These are phyloP conservation scores for Thecophora atra DNA, from an alignment of 2,888 invertebrate genomes.

Conservation along the genomic window DNA sequence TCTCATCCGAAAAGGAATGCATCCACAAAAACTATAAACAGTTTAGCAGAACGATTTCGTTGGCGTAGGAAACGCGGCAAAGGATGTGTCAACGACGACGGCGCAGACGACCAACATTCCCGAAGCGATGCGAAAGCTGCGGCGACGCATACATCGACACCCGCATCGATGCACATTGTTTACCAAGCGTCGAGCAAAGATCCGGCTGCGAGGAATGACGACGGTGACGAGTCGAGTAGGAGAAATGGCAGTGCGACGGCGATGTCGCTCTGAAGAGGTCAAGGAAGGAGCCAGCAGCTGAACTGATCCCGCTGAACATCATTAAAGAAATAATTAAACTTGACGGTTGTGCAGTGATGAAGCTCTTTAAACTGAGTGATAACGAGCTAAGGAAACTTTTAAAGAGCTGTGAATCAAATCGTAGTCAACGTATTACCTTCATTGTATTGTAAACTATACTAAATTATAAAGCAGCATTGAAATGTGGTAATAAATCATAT, in stretches of 20 bases:
- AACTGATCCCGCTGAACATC: too few species aligned
- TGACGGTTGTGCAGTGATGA: too few species aligned
- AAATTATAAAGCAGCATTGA: too few species aligned
- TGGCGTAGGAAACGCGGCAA: conserved; percentile 44
- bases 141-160: conserved; percentile 14
- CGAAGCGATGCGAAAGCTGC: background rate
- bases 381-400: too few species aligned
- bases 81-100: background rate
- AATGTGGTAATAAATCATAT: too few species aligned
- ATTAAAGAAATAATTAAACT: too few species aligned
- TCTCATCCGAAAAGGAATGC: conserved; percentile 11
- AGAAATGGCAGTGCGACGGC: background rate
- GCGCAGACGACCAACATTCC: conserved; percentile 26
- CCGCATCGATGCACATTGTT: conserved; percentile 24
- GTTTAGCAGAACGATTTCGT: conserved; percentile 45
- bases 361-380: too few species aligned
- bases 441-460: too few species aligned
- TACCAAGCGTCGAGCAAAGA: conserved; percentile 19
- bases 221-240: conserved; percentile 2
- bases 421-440: too few species aligned
- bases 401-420: too few species aligned
- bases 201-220: background rate
- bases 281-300: background rate
- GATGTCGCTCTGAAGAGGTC: conserved; percentile 13
- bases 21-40: conserved; percentile 41